Conservation (phyloP, 2,113 vertebrate species). For the Corapipo altera region DNA sequence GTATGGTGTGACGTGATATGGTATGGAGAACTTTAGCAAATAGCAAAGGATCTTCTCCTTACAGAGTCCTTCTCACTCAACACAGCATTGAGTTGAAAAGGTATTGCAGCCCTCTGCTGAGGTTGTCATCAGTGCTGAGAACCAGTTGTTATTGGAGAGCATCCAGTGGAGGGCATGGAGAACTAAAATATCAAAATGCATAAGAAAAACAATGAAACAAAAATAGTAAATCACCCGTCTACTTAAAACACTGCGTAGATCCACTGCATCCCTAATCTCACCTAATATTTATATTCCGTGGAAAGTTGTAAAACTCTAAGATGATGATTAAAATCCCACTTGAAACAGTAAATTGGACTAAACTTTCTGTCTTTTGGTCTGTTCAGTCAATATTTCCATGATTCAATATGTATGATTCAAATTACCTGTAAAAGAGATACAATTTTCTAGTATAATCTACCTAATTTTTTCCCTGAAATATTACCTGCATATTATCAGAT, state of each 20-base stretch:
- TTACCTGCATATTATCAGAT: not conserved
- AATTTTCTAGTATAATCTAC: not conserved
- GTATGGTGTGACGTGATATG: rapidly evolving
- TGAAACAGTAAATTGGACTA: not conserved
- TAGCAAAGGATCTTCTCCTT: not conserved
- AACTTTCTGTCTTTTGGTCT: not conserved
- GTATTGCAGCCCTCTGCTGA: not conserved
- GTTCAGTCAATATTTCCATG: not conserved
- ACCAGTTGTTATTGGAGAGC: not conserved
- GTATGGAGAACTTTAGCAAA: not conserved
- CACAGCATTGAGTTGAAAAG: not conserved
- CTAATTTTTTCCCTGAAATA: not conserved
- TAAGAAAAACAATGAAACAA: not conserved
- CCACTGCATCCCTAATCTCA: not conserved
- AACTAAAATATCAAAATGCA: not conserved
- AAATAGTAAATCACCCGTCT: not conserved
- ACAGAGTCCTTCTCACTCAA: not conserved
- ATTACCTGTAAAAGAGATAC: not conserved
- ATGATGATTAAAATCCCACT: not conserved
- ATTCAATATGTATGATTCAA: not conserved
- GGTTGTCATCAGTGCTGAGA: not conserved
- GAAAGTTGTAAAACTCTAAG: not conserved
- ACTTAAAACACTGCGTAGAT: not conserved
- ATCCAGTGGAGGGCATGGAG: not conserved
- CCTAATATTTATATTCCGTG: not conserved